phyloP scores from a whole-genome alignment of 2,888 invertebrate genomes.

The Chironomus riparius region DNA sequence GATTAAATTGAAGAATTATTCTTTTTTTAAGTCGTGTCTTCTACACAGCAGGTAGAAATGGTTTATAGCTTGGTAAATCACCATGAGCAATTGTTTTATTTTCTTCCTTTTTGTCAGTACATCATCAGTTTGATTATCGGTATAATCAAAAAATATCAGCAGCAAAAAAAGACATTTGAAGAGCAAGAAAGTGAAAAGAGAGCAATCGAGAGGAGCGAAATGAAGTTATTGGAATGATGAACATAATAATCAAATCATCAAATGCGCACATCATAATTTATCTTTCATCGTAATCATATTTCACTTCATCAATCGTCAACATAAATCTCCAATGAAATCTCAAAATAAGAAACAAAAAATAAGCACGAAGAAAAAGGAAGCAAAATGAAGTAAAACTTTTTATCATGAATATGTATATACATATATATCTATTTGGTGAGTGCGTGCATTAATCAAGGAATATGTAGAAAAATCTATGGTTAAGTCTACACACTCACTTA shows the following conservation, averaged over 20 bases:
- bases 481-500: too few relatives aligned
- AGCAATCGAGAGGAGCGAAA: too few relatives aligned
- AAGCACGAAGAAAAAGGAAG: neutral
- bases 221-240: too few relatives aligned
- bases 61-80: too few relatives aligned
- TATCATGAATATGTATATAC: neutral
- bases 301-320: slow-evolving; percentile 16
- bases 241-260: slow-evolving; percentile 4
- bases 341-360: neutral
- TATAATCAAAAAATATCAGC: too few relatives aligned
- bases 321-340: neutral
- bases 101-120: too few relatives aligned
- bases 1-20: neutral
- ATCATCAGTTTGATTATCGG: too few relatives aligned
- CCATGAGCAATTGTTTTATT: too few relatives aligned
- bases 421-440: neutral
- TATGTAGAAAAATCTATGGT: neutral
- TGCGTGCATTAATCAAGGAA: slow-evolving; percentile 7
- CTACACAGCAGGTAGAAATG: too few relatives aligned
- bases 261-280: neutral
- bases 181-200: too few relatives aligned
- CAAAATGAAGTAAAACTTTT: neutral
- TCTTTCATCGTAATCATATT: slow-evolving; percentile 15
- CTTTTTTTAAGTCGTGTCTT: neutral
- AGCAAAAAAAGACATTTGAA: too few relatives aligned